phyloP scores from a whole-genome alignment of 2,113 vertebrate genomes.

The Syrrhaptes paradoxus region DNA sequence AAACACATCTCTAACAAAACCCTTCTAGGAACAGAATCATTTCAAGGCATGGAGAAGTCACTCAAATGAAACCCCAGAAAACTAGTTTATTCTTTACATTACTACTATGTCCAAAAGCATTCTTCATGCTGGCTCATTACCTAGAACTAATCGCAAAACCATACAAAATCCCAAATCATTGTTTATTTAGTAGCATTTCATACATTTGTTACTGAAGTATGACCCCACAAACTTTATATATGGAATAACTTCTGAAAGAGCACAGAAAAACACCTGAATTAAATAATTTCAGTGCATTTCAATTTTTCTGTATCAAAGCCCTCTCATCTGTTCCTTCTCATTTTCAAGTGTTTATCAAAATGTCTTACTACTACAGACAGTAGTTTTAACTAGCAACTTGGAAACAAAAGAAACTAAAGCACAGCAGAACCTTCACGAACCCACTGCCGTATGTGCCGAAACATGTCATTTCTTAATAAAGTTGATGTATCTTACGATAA shows the following conservation, averaged over 20 bases:
- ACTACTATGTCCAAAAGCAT: neutral
- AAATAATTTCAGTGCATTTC: neutral
- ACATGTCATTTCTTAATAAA: neutral
- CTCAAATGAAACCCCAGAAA: neutral
- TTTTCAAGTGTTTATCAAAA: neutral
- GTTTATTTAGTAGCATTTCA: neutral
- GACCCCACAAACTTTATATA: neutral
- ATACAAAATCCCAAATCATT: neutral
- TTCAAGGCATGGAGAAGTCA: neutral
- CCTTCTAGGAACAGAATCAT: neutral
- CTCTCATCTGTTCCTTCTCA: neutral
- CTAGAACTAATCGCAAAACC: neutral
- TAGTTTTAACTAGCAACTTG: neutral
- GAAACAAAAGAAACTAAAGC: neutral
- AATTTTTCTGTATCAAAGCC: neutral
- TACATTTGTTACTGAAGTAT: neutral
- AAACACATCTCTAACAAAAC: neutral
- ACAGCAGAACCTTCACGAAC: neutral
- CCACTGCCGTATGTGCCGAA: neutral
- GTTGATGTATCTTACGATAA: neutral
- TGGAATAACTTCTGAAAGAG: neutral
- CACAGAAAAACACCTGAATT: neutral
- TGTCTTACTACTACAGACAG: neutral
- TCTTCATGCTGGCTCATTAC: neutral
- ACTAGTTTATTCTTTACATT: neutral